Evolutionary conservation across 2,113 vertebrate species (phyloP).

Genomic region (Pampusana beccarii): DNA sequence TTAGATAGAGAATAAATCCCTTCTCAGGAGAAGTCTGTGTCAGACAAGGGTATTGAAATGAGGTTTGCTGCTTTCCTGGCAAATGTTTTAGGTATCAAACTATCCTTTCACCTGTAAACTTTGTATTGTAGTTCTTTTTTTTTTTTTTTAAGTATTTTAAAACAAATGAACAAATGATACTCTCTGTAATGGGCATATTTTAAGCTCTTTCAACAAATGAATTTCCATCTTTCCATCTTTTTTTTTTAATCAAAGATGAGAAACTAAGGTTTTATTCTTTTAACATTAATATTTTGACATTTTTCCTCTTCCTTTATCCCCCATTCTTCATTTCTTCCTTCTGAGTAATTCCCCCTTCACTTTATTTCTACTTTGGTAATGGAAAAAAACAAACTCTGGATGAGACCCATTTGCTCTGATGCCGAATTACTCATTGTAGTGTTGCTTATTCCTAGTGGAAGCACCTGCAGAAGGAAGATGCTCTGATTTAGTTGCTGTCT

Average conservation of each 20-base stretch:
- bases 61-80: neutral
- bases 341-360: neutral
- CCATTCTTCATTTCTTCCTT: neutral
- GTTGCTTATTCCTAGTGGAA: neutral
- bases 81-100: neutral
- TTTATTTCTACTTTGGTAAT: neutral
- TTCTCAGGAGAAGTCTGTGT: neutral
- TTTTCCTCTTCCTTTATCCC: neutral
- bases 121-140: neutral
- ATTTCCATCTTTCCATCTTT: neutral
- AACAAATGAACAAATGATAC: accelerated
- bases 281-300: neutral
- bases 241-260: neutral
- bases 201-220: neutral
- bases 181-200: neutral
- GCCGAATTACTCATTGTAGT: neutral
- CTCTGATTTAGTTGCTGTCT: neutral
- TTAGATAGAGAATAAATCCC: neutral
- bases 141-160: neutral
- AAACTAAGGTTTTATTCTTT: neutral
- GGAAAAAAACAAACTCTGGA: neutral
- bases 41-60: neutral
- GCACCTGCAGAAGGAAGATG: constrained; percentile 7
- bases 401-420: neutral
- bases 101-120: accelerated